Evolutionary conservation across 2,888 invertebrate species (phyloP).

Genomic region (Electrophaes corylata): DNA sequence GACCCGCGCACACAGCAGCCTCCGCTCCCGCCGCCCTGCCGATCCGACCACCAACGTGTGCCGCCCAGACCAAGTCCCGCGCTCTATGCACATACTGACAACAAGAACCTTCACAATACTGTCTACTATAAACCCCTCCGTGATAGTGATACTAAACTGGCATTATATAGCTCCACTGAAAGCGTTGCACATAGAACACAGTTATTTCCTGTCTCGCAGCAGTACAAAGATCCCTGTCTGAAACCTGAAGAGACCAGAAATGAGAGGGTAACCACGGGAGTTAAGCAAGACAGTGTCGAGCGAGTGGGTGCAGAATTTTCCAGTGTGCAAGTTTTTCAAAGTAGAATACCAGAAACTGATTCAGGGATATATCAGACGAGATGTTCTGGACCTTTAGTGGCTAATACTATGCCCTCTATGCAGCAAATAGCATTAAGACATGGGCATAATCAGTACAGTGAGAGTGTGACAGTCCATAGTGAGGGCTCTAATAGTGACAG

Average conservation of each 20-base stretch:
- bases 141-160: slow-evolving; percentile 61
- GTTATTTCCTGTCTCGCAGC: slow-evolving; percentile 59
- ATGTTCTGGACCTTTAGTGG: slow-evolving; percentile 59
- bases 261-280: slow-evolving; percentile 45
- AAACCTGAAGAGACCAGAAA: slow-evolving; percentile 59
- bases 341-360: slow-evolving; percentile 60
- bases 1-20: slow-evolving; percentile 49
- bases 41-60: slow-evolving; percentile 58
- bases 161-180: slow-evolving; percentile 57
- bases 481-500: slow-evolving; percentile 68
- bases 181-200: slow-evolving; percentile 57
- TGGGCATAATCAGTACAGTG: slow-evolving; percentile 66
- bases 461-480: slow-evolving; percentile 67
- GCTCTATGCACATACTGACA: slow-evolving; percentile 51
- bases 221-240: slow-evolving; percentile 62
- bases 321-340: slow-evolving; percentile 63
- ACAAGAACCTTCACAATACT: slow-evolving; percentile 53
- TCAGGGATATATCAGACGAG: slow-evolving; percentile 64
- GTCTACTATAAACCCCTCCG: slow-evolving; percentile 65
- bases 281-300: slow-evolving; percentile 62
- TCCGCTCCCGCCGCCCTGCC: slow-evolving; percentile 51
- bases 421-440: slow-evolving; percentile 61
- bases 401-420: slow-evolving; percentile 65
- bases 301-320: slow-evolving; percentile 55
- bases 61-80: slow-evolving; percentile 54